phyloP scores from a whole-genome alignment of 2,797 vertebrate genomes.

The Sebastes kiyomatsui region DNA sequence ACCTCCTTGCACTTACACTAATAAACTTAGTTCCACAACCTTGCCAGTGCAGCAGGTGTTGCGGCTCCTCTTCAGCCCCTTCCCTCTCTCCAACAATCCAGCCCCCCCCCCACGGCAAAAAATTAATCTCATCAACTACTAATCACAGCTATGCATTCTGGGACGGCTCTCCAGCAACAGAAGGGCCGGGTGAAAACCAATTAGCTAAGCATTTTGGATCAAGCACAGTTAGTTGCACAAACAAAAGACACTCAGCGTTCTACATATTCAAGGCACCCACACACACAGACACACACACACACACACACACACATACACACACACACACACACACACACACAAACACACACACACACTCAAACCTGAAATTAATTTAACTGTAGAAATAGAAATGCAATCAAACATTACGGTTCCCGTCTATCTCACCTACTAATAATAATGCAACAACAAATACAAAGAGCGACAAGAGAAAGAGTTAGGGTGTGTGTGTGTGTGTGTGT shows the following conservation, averaged over 20 bases:
- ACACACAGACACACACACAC: conserved; percentile 10
- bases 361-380: conserved; percentile 66
- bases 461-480: conserved; percentile 1
- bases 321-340: conserved; percentile 4
- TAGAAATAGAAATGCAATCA: conserved; percentile 59
- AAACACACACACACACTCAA: conserved; percentile 9
- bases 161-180: conserved; percentile 71
- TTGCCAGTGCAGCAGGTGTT: conserved; percentile 73
- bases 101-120: conserved; percentile 48
- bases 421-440: conserved; percentile 22
- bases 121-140: conserved; percentile 76
- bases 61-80: conserved; percentile 31
- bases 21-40: conserved; percentile 37
- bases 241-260: conserved; percentile 65
- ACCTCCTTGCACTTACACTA: conserved; percentile 23
- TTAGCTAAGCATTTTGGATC: conserved; percentile 79
- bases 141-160: conserved; percentile 82
- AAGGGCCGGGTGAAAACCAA: conserved; percentile 76
- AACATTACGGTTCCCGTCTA: conserved; percentile 50
- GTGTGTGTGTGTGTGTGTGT: background rate
- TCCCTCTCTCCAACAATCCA: conserved; percentile 35
- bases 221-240: conserved; percentile 71
- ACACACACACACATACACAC: background rate
- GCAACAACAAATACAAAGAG: conserved; percentile 49
- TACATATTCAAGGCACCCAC: conserved; percentile 39